Base-by-base conservation (phyloP, 1,140 invertebrate genomes). In the Sycophaga agraensis region DNA sequence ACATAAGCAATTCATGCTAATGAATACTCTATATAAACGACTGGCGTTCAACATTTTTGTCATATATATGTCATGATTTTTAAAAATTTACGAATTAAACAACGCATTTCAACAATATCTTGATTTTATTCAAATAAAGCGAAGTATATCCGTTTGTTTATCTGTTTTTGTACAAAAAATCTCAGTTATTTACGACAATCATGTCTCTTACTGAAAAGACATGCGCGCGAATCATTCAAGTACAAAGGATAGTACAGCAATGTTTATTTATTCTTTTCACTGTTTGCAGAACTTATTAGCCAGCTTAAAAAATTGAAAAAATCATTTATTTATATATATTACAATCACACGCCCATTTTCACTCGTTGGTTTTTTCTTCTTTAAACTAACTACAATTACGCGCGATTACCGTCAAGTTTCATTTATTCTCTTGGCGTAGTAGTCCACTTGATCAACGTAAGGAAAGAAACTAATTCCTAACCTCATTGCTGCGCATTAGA, bases 401-500 rank as follows among this genome's bases (percentile, higher is more conserved):
- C 50, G 57, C 26, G 65, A 61, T 59, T 45, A 48, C 34, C 59
- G 39, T 40, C 63, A 53, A 49, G 63, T 66, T 64, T 28, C 14
- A 61, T 43, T 37, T 45, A 40, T 55, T 31, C 22, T 61, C 12
- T 31, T 54, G n/a, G 43, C 43, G 40, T 54, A 54, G 50, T 55
- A 40, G 43, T 54, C 37, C 42, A 40, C 51, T 63, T 66, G 39
- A 35, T 64, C 58, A 49, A 46, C 59, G 19, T 42, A 54, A 58
- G 49, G 67, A 64, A 66, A 70, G 68, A 65, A 74, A 69, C 71
- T 79, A 79, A 76, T 73, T 78, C 66, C 73, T 71, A 69, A 76
- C 68, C 66, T 76, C 74, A 67, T 70, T 73, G 70, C 73, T 76
- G 70, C 75, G 81, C 72, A 77, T 74, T 48, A 76, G 65, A 69